Evolutionary conservation across 2,113 vertebrate genomes (phyloP).

Genomic region (Propithecus coquereli): DNA sequence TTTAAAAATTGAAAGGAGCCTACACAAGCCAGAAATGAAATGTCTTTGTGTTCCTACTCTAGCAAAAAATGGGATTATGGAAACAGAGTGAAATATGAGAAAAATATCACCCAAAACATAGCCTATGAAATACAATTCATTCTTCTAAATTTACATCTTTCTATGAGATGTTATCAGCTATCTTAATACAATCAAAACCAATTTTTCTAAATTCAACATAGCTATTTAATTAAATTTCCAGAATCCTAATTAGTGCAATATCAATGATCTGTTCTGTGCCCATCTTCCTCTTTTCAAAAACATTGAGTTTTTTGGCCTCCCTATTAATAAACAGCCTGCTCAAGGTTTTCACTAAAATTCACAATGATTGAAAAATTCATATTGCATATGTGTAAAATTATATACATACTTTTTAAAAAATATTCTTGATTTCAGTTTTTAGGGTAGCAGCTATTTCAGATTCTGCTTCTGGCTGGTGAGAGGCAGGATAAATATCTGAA

Average conservation of each 20-base stretch:
- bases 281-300: conserved; percentile 11
- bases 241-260: not conserved
- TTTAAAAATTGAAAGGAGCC: not conserved
- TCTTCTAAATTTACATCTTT: not conserved
- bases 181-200: not conserved
- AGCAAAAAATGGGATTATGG: not conserved
- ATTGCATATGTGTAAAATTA: not conserved
- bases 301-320: not conserved
- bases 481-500: not conserved
- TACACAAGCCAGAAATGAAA: conserved; percentile 3
- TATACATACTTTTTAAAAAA: not conserved
- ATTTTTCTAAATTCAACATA: not conserved
- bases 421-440: not conserved
- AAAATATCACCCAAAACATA: not conserved
- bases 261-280: not conserved
- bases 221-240: not conserved
- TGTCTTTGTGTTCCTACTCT: not conserved
- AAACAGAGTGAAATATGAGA: not conserved
- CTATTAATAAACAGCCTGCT: not conserved
- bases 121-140: not conserved
- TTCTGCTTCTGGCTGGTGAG: conserved; percentile 8
- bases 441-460: not conserved
- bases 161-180: not conserved
- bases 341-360: conserved; percentile 19
- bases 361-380: not conserved